Evolutionary conservation across 2,888 invertebrate species (phyloP).

Genomic region (Ptychoptera albimana): DNA sequence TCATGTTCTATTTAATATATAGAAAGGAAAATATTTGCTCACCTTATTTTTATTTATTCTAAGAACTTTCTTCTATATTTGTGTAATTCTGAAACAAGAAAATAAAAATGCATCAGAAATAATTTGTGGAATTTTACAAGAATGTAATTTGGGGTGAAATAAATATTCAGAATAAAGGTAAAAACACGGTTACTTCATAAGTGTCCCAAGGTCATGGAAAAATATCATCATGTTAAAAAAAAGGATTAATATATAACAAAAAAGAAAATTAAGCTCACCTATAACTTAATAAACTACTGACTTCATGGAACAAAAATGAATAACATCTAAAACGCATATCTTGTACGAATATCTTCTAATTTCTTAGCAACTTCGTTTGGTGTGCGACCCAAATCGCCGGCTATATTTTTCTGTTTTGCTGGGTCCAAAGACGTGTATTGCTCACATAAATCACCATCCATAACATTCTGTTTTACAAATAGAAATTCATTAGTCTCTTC

Average conservation of each 20-base stretch:
- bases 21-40: no score
- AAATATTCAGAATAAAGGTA: neutral
- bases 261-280: neutral
- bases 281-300: no score
- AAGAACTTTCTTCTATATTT: no score
- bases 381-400: conserved; percentile 85
- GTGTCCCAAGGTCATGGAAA: conserved; percentile 27
- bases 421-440: conserved; percentile 94
- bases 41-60: neutral
- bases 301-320: no score
- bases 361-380: conserved; percentile 97
- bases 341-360: conserved; percentile 93
- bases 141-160: no score
- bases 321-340: conserved; percentile 79
- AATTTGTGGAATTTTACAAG: no score
- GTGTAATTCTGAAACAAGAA: no score
- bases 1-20: no score
- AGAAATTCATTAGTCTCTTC: neutral
- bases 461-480: conserved; percentile 59
- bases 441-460: conserved; percentile 98
- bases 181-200: conserved; percentile 25
- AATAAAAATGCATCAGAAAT: no score
- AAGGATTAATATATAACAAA: neutral
- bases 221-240: conserved; percentile 12
- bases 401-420: conserved; percentile 85